These are phyloP conservation scores for Carassius gibelio DNA, from an alignment of 2,113 vertebrate genomes.

Conservation along the genomic window DNA sequence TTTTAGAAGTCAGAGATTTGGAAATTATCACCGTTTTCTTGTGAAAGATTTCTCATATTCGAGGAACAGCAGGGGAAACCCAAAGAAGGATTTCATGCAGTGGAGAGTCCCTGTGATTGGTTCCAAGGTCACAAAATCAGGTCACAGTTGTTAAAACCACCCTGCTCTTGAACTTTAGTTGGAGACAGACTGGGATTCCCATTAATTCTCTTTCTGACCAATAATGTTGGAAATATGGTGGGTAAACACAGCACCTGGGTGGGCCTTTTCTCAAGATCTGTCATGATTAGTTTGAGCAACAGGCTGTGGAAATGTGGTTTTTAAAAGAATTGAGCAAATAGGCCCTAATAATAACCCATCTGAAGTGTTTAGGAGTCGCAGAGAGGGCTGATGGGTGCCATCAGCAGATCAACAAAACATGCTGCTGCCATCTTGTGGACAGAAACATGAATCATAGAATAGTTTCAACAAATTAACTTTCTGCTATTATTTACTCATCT, in stretches of 20 bases:
- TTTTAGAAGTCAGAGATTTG: background rate
- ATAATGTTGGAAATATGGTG: background rate
- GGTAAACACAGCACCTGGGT: conserved; percentile 7
- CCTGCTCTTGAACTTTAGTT: background rate
- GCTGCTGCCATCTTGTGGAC: conserved; percentile 47
- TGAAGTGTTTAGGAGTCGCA: background rate
- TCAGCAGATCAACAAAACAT: background rate
- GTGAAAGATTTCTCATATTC: background rate
- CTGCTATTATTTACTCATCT: background rate
- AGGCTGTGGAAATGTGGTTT: background rate
- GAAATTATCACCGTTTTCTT: background rate
- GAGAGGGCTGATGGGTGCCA: background rate
- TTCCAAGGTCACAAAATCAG: background rate
- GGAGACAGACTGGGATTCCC: background rate
- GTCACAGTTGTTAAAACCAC: background rate
- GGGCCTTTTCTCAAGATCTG: background rate
- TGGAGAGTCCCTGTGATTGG: background rate
- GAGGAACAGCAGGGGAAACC: background rate
- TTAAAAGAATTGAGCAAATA: background rate
- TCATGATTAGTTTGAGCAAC: background rate
- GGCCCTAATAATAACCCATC: background rate
- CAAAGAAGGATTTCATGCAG: background rate
- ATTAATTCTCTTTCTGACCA: background rate
- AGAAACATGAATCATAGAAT: background rate
- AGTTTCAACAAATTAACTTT: background rate